Evolutionary conservation across 2,113 vertebrate species (phyloP).

Genomic region (Pachycephala philippinensis): DNA sequence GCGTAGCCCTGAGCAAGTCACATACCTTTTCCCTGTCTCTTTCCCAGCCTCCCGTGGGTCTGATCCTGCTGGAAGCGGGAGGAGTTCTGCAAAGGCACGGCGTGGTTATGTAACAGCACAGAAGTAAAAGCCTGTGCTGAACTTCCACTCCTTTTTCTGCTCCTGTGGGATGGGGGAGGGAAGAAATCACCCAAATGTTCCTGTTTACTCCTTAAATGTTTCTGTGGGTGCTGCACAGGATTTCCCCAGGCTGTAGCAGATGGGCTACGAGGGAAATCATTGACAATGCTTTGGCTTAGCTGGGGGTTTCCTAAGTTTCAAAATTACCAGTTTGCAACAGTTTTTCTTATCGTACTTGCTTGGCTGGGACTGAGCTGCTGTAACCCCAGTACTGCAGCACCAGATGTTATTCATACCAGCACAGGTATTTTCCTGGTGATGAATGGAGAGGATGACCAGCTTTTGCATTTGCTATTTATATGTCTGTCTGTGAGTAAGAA

Average conservation of each 20-base stretch:
- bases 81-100: not conserved
- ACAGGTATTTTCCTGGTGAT: not conserved
- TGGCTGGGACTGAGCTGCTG: not conserved
- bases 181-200: not conserved
- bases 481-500: not conserved
- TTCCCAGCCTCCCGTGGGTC: not conserved
- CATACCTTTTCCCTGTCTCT: not conserved
- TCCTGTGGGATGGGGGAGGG: not conserved
- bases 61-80: not conserved
- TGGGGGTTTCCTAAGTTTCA: conserved; percentile 24
- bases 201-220: not conserved
- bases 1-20: not conserved
- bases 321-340: not conserved
- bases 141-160: not conserved
- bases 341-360: not conserved
- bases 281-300: not conserved
- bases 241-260: not conserved
- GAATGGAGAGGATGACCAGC: accelerated
- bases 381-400: not conserved
- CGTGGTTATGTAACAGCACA: not conserved
- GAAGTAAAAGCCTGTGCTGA: not conserved
- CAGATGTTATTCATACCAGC: not conserved
- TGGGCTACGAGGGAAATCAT: not conserved
- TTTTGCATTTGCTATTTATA: not conserved
- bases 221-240: not conserved